Base-by-base conservation (phyloP, 2,797 vertebrate species). In the Trichosurus vulpecula region DNA sequence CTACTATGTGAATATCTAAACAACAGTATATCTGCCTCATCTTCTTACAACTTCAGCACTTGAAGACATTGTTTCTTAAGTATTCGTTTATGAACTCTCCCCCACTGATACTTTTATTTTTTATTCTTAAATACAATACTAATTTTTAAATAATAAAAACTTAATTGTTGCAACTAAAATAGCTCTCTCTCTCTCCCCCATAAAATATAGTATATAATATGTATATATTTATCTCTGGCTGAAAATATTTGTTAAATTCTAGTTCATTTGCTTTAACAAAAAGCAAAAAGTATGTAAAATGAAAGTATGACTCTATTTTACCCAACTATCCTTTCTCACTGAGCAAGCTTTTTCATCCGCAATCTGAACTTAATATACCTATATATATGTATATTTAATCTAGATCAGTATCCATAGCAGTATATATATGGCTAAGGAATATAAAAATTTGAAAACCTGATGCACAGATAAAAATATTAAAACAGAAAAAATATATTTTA, bases 401-500 rank as follows among this genome's bases (percentile, higher is more conserved):
- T 90, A 93, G 58, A 27, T 0, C 96, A 95, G 12, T 61, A 81
- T 94, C 95, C 51, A 93, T 92, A 8, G 0, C 31, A 35, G 13
- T 35, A 16, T 19, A 19, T 66, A 41, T 74, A 74, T 81, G 22
- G n/a, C n/a, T 81, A 81, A 81, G 19, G n/a, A 81, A 81, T 41
- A 41, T 94, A 0, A 53, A 90, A 87, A 93, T 57, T 81, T 94
- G 8, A 93, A 54, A 95, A 95, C 92, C 92, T 97, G 90, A 90
- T 95, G 10, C 31, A 93, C 11, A 57, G 0, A 47, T 25, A 31
- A 92, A 93, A 96, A 96, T 93, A 94, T 89, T 91, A 98, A 92
- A 8, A 91, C 30, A 95, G 97, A 91, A 13, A 95, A 95, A 94
- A 51, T 52, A 30, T 58, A 16, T 90, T 96, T 95, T 94, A 94